Evolutionary conservation across 23 tunicate genomes (phyloP).

Genomic region (Ascidia mentula): DNA sequence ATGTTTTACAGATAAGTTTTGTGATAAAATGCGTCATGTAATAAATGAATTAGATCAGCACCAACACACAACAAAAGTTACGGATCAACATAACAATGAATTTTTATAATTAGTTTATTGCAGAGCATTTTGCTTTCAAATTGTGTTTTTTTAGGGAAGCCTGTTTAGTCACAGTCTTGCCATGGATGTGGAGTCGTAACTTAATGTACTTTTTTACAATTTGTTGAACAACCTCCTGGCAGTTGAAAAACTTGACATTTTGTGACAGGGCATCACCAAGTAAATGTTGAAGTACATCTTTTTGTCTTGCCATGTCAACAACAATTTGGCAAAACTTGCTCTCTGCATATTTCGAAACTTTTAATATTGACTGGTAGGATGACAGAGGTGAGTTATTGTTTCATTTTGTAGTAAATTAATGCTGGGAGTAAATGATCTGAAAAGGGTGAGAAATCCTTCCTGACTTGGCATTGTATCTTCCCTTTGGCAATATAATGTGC

Average conservation of each 20-base stretch:
- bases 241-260: too few relatives aligned
- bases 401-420: not conserved
- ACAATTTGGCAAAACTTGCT: too few relatives aligned
- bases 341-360: not conserved
- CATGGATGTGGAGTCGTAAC: constrained; percentile 11
- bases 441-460: not conserved
- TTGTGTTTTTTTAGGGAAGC: too few relatives aligned
- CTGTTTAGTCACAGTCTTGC: constrained; percentile 6
- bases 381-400: not conserved
- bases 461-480: not conserved
- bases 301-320: too few relatives aligned
- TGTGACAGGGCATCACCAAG: not conserved
- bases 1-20: too few relatives aligned
- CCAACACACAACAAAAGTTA: too few relatives aligned
- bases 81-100: too few relatives aligned
- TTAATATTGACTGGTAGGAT: not conserved
- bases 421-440: not conserved
- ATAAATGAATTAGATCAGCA: too few relatives aligned
- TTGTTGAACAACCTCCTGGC: not conserved
- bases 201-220: constrained; percentile 5
- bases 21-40: too few relatives aligned
- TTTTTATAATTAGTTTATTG: too few relatives aligned
- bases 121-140: too few relatives aligned
- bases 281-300: not conserved
- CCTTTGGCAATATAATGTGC: not conserved